Percentiles rank a stretch among this genome's conserved stretches.
Evolutionary conservation across 2,113 vertebrate species (phyloP).

Genomic region (Gnathonemus echidnorhynchus): DNA sequence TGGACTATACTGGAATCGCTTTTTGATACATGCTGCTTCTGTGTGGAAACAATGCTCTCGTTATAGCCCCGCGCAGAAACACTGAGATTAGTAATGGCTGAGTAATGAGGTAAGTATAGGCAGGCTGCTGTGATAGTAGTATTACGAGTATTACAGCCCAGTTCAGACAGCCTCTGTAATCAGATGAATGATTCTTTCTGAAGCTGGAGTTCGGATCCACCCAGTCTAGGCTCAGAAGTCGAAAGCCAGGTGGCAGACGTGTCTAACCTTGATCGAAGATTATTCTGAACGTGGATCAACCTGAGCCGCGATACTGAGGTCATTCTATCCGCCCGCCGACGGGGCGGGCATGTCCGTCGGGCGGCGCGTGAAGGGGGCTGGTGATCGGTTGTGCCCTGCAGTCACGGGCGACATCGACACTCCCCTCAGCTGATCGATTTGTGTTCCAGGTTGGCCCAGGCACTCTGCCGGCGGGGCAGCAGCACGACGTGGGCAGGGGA

Average conservation of each 20-base stretch:
- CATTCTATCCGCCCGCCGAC: neutral
- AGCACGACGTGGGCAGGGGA: constrained; percentile 51
- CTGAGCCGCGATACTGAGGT: neutral
- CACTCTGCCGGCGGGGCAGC: constrained; percentile 18
- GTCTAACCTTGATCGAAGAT: neutral
- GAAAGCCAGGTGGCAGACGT: neutral
- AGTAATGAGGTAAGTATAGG: neutral
- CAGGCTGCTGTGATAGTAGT: neutral
- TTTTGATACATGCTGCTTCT: neutral
- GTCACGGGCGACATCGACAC: neutral
- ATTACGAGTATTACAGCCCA: neutral
- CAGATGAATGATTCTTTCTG: neutral
- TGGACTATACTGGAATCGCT: neutral
- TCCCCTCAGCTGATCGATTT: constrained; percentile 55
- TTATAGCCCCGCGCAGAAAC: neutral
- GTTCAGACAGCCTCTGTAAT: neutral
- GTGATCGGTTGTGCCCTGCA: neutral
- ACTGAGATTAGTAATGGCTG: neutral
- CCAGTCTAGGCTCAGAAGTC: neutral
- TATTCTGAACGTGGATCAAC: neutral
- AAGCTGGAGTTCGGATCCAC: neutral
- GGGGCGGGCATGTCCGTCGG: neutral
- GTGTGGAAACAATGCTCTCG: neutral
- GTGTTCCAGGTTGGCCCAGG: constrained; percentile 49
- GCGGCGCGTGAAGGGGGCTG: neutral